Evolutionary conservation across 1,140 invertebrate genomes (phyloP).

Genomic region (Pollicipes pollicipes): DNA sequence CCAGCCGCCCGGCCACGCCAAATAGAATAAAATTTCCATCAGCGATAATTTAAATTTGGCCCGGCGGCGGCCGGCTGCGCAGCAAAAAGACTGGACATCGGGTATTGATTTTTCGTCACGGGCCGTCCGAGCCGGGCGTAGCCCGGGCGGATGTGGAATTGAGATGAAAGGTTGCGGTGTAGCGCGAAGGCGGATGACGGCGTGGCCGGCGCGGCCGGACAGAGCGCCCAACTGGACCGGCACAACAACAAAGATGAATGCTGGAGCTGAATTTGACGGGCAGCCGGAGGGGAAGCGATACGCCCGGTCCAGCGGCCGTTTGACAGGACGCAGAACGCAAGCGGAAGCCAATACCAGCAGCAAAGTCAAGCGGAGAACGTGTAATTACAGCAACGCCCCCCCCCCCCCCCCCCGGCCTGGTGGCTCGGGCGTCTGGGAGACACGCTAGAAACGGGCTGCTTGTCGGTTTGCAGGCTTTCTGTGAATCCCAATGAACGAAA

Average conservation of each 20-base stretch:
- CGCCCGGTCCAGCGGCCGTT: neutral
- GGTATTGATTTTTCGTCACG: neutral
- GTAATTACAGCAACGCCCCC: no score
- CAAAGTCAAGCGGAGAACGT: no score
- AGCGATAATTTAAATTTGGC: neutral
- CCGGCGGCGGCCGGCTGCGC: no score
- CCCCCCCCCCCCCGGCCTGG: no score
- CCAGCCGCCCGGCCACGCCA: neutral
- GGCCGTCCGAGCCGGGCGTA: neutral
- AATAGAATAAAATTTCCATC: conserved; percentile 2
- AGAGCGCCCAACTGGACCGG: no score
- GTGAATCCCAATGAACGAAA: no score
- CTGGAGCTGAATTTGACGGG: neutral
- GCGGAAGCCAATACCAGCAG: no score
- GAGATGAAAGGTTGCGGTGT: neutral
- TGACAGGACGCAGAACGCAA: neutral
- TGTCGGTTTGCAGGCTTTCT: no score
- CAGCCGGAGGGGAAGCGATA: neutral
- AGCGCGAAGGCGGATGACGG: neutral
- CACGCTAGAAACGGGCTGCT: no score
- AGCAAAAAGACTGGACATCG: neutral
- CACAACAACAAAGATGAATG: neutral
- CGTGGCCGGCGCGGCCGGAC: no score
- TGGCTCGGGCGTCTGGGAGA: no score
- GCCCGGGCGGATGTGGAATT: neutral